Evolutionary conservation across 2,888 invertebrate genomes (phyloP), one percentile per base, ranked within the genome.

Genomic region (Chaetoderma sp.): DNA sequence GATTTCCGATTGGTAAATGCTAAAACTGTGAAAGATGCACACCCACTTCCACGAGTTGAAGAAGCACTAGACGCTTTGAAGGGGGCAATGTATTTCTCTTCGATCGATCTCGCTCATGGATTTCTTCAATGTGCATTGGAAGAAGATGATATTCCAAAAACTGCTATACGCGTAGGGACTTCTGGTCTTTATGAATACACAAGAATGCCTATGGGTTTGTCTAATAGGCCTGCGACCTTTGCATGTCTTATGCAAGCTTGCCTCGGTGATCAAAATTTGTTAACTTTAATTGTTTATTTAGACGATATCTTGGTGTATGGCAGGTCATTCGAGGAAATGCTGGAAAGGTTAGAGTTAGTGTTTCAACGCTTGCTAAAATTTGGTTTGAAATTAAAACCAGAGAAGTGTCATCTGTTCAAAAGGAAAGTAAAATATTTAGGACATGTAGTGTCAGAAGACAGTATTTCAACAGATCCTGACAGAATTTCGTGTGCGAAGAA

Each of bases 11-110:
- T 39, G 4, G 42, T 80, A 3, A 81, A 78, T 67, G 56, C 63
- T 8, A 56, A 67, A 13, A 76, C 78, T 13, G 56, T 52, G 2
- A 67, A 70, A 42, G 77, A 80, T 58, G 60, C 61, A 6, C 73
- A 71, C 54, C 78, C 78, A 1, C 55, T 80, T 6, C 75, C 79
- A 4, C 28, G 68, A 3, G 74, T 81, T n/a, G 68, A 76, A 16
- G 75, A 77, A 23, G 63, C 66, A 1, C 52, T 79, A 13, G 70
- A 76, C n/a, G 58, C 56, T 1, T 39, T 77, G 25, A 32, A 50
- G 5, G 70, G 73, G 10, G 64, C 70, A 4, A 61, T 57, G 10
- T 72, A 60, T 30, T 76, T 80, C 49, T 59, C 60, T n/a, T 60
- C 59, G 60, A 52, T 69, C 32, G 71, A 68, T 18, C 56, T 70